Base-by-base conservation (phyloP, 2,888 invertebrate genomes). In the Drosophila kuntzei region DNA sequence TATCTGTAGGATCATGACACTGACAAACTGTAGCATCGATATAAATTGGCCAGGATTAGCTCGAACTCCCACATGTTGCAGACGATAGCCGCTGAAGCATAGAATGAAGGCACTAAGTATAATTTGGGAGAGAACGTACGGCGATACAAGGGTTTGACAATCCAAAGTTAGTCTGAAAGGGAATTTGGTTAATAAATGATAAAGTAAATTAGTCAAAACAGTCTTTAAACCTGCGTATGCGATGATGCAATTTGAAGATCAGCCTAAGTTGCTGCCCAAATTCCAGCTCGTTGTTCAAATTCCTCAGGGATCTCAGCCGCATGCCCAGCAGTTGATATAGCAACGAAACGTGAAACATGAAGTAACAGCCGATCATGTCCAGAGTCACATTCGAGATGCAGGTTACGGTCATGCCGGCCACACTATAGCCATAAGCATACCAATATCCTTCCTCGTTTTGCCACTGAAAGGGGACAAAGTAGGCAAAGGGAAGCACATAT, bases 381-480 rank as follows among this genome's bases (percentile, higher is more conserved):
- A 91, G 66, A 2, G 77, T 77, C 0, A 74, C 67, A 51, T 90
- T 89, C 2, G 81, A 71, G 8, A 82, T 32, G 47, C 80, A 84
- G 3, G 83, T 89, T 8, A 90, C 39, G 0, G 67, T 64, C 79
- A 89, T 79, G 0, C 74, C 83, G 1, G 79, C 16, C 43, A 84
- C 64, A 39, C 84, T 77, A 62, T 89, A 91, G 7, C 61, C 57
- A 36, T 76, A 90, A 5, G 89, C 89, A 20, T 81, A 74, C 81
- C 81, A 89, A 60, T 82, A 89, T 1, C 74, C 51, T 0, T 51
- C 44, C 0, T 72, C 39, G 1, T 64, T 75, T 0, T 27, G 77
- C 81, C 90, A 89, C 11, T 91, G 87, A 20, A 91, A 91, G 3
- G 90, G 91, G 58, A 91, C 80, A 77, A 82, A 91, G 46, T 79